Evolutionary conservation across 2,113 vertebrate species (phyloP).

Genomic region (Zeus faber): DNA sequence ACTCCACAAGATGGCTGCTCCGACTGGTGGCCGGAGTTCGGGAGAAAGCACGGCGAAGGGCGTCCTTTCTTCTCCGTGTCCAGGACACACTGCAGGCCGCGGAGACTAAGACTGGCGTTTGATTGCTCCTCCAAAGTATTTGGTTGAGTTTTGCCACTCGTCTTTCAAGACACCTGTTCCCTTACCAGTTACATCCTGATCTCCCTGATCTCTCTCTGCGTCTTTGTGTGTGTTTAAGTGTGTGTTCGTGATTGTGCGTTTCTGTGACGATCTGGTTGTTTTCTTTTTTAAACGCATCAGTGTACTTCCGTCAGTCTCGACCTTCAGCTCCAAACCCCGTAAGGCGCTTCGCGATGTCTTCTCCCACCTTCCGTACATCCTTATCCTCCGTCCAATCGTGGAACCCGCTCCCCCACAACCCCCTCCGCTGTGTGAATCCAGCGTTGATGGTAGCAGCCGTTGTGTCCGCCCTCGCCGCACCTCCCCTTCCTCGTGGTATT

Average conservation of each 20-base stretch:
- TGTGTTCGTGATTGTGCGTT: constrained; percentile 15
- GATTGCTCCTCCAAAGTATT: constrained; percentile 47
- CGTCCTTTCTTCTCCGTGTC: constrained; percentile 12
- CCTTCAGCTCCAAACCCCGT: too few species aligned
- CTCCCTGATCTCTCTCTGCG: constrained; percentile 1
- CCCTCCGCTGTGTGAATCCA: constrained; percentile 48
- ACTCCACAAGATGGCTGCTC: constrained; percentile 19
- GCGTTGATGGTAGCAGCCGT: constrained; percentile 54
- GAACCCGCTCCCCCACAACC: constrained; percentile 40
- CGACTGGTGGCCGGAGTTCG: constrained; percentile 17
- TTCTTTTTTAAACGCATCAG: too few species aligned
- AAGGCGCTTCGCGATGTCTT: too few species aligned
- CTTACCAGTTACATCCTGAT: too few species aligned
- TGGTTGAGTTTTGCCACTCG: constrained; percentile 32
- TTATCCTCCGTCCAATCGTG: constrained; percentile 21
- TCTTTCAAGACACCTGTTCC: constrained; percentile 6
- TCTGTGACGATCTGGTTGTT: constrained; percentile 8
- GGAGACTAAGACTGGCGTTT: neutral
- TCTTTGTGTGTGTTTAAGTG: constrained; percentile 20
- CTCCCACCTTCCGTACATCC: neutral
- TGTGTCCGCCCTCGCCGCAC: constrained; percentile 49
- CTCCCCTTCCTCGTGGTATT: constrained; percentile 25
- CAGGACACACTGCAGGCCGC: constrained; percentile 4
- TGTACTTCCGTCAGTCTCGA: too few species aligned
- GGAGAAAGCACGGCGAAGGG: constrained; percentile 21